Base-by-base conservation (phyloP, 2,888 invertebrate species). In the Chirona hameri region DNA sequence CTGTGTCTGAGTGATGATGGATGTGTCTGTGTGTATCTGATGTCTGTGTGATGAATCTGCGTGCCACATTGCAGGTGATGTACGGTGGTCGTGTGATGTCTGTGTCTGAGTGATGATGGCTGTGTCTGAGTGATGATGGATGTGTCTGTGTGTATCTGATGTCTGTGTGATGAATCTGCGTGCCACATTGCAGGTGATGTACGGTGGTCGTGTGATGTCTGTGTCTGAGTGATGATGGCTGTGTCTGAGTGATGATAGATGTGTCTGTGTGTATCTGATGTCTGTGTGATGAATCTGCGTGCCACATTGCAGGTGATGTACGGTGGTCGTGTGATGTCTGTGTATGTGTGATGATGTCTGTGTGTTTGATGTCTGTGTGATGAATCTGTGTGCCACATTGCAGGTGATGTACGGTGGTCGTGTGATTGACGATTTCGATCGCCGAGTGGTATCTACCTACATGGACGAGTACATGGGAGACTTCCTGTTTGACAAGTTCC, bases 381-480 rank as follows among this genome's bases (percentile, higher is more conserved):
- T n/a, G n/a, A n/a, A n/a, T n/a, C 52, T 12, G 52, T 52, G 52
- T 12, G 1, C 52, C 52, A 52, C 12, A 9, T 65, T 27, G 0
- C 84, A 94, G 93, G 94, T 97, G 48, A 97, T 97, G 95, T 97
- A 97, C 87, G 97, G 97, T 48, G 97, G 97, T 0, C 91, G 96
- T 82, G 95, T 97, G 57, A 97, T 96, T 85, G 97, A 97, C 88
- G 93, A 94, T 88, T 97, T 93, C 89, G 97, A 97, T 89, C 91
- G 96, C 21, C 92, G 97, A 84, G 93, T 96, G 21, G 93, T 96
- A 4, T 90, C 91, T 85, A 94, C 93, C 0, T 97, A 97, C 89
- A 95, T 97, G 94, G 93, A 96, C 87, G 97, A 97, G 88, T 97
- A 97, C 87, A 93, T 97, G 91, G 97, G 97, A 0, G 97, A 97